phyloP scores from a whole-genome alignment of 2,113 vertebrate genomes.

The Philantomba maxwellii region DNA sequence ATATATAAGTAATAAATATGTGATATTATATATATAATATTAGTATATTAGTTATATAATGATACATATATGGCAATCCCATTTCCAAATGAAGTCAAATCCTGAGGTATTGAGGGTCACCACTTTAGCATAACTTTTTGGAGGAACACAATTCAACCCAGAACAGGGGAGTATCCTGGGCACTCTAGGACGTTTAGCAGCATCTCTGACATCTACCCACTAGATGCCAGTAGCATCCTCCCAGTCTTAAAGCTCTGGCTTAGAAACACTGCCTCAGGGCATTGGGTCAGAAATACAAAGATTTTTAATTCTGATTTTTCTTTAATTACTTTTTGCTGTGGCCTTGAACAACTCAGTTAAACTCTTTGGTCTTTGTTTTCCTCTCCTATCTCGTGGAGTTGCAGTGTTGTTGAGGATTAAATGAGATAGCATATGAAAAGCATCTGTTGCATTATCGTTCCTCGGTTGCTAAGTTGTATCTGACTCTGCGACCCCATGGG shows the following conservation, averaged over 20 bases:
- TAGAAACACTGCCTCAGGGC: background rate
- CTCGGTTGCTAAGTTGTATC: background rate
- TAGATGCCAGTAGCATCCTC: background rate
- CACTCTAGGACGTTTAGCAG: accelerated
- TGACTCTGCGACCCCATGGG: background rate
- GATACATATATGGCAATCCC: background rate
- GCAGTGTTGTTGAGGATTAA: too few species aligned
- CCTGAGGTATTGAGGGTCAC: background rate
- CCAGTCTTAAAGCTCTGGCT: background rate
- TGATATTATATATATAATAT: background rate
- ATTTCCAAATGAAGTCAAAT: background rate
- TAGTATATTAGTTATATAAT: background rate
- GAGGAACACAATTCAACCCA: background rate
- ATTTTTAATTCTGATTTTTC: background rate
- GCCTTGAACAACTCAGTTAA: background rate
- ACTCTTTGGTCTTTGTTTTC: background rate
- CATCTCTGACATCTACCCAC: background rate
- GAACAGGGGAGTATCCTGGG: background rate
- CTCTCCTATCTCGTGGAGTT: background rate
- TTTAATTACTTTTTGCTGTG: background rate
- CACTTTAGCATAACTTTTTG: background rate
- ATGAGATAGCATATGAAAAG: background rate
- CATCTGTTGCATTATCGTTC: background rate
- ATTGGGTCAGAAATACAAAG: background rate
- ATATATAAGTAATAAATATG: background rate